Base-by-base conservation (phyloP, 2,888 invertebrate genomes). In the Tachystola acroxantha region DNA sequence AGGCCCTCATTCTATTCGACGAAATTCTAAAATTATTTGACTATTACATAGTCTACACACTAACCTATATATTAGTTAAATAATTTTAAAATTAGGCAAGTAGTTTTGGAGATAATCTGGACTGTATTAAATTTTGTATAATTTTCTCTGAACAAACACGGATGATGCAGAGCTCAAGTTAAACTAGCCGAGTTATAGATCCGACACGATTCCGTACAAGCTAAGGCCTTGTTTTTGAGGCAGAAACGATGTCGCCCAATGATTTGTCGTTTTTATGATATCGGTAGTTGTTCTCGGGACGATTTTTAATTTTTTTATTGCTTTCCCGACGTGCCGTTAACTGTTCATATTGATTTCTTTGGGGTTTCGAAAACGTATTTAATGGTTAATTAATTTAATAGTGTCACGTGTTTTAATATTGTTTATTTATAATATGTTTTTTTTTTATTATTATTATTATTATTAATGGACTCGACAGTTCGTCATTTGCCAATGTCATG, bases 211-310 rank as follows among this genome's bases (percentile, higher is more conserved):
- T 29, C 43, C 42, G 39, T 43, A 51, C 54, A 48, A 44, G 47
- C 45, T 7, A 41, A 7, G 32, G 39, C 42, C 43, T 42, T 46
- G 46, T 45, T 50, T 25, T 48, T 42, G 35, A 45, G 43, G 19
- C 32, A 20, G n/a, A 25, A 39, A 40, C 54, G 50, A 53, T 60
- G 59, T 61, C 57, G 46, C 43, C 45, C 49, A 45, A 57, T 67
- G 64, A 70, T 70, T 66, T 67, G 69, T 68, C 61, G 59, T 49
- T 59, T 62, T 64, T 63, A 65, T 64, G 57, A 62, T 61, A 60
- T 54, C 57, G 53, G 45, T 46, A 35, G 39, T 44, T 42, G 44
- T 48, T 42, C 37, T 33, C 29, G 10, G 27, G 38, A 37, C 34
- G 35, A 36, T 41, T 46, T 48, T 46, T 36, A 42, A 38, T 48